Conservation (phyloP, 2,113 vertebrate species). For the Thunnus thynnus region DNA sequence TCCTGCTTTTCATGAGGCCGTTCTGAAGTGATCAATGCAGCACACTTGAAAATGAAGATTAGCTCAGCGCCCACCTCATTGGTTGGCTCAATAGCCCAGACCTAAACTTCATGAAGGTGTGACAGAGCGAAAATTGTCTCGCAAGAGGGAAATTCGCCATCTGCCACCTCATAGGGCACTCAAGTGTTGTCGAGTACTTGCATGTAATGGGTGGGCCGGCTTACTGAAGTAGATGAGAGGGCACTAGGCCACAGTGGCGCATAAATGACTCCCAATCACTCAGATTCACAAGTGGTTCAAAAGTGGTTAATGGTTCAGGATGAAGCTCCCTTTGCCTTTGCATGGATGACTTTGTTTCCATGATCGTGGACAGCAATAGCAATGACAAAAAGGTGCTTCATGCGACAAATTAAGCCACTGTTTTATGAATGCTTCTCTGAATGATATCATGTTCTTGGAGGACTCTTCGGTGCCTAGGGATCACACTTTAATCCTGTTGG, state of each 20-base stretch:
- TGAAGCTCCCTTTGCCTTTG: constrained; percentile 48
- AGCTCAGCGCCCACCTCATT: not conserved
- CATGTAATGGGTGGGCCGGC: constrained; percentile 56
- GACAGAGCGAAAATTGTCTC: constrained; percentile 18
- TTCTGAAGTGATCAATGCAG: not conserved
- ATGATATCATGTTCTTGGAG: constrained; percentile 1
- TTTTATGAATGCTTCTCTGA: constrained; percentile 11
- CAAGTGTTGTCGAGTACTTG: constrained; percentile 50
- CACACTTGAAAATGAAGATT: not conserved
- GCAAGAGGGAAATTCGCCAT: constrained; percentile 40
- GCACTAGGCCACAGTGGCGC: constrained; percentile 26
- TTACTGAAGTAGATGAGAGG: constrained; percentile 49
- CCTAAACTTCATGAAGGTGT: constrained; percentile 35
- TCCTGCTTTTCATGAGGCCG: not conserved
- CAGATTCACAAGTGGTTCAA: constrained; percentile 56
- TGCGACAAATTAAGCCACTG: not conserved
- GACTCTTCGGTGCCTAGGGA: not conserved
- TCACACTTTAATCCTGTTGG: not conserved
- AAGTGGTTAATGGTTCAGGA: constrained; percentile 57
- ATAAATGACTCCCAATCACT: constrained; percentile 59
- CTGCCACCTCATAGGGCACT: constrained; percentile 49
- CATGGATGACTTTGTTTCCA: constrained; percentile 22
- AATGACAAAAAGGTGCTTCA: constrained; percentile 29
- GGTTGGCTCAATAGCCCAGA: not conserved
- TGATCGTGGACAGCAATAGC: not conserved